phyloP scores from a whole-genome alignment of 1,140 invertebrate species.

The Dolichoris vasculosae region DNA sequence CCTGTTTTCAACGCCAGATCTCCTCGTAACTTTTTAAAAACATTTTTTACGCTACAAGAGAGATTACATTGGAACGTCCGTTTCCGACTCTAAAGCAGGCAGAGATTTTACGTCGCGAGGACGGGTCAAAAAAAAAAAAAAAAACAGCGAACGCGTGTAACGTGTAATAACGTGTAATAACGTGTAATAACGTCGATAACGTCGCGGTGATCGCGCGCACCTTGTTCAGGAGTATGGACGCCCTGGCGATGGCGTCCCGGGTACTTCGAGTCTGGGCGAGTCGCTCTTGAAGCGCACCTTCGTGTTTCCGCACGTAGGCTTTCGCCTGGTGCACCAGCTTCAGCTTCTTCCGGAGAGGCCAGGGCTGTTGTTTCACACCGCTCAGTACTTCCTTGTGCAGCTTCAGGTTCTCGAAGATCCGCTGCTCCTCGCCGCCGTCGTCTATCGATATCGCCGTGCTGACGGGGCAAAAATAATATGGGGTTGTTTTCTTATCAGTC shows the following conservation, averaged over 20 bases:
- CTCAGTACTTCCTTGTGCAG: constrained; percentile 94
- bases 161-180: too few species aligned
- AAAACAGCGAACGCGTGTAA: too few species aligned
- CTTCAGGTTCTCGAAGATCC: constrained; percentile 92
- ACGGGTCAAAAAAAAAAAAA: not conserved
- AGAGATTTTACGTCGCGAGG: not conserved
- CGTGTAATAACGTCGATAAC: too few species aligned
- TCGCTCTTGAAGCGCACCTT: constrained; percentile 91
- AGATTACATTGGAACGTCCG: not conserved
- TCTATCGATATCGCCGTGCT: constrained; percentile 86
- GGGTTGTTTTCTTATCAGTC: too few species aligned
- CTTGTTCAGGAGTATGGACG: constrained; percentile 84
- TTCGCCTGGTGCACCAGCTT: constrained; percentile 90
- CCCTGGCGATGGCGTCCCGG: constrained; percentile 87
- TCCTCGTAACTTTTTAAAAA: not conserved
- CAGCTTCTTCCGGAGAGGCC: constrained; percentile 90
- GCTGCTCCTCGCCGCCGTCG: constrained; percentile 82
- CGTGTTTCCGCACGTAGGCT: constrained; percentile 89
- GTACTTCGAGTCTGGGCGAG: constrained; percentile 91
- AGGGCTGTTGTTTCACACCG: constrained; percentile 91
- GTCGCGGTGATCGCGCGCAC: constrained; percentile 70
- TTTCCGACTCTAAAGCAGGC: not conserved
- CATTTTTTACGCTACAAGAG: not conserved
- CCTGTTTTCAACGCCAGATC: not conserved
- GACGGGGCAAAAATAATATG: too few species aligned